phyloP scores from a whole-genome alignment of 2,888 invertebrate genomes.

The Abrostola tripartita region DNA sequence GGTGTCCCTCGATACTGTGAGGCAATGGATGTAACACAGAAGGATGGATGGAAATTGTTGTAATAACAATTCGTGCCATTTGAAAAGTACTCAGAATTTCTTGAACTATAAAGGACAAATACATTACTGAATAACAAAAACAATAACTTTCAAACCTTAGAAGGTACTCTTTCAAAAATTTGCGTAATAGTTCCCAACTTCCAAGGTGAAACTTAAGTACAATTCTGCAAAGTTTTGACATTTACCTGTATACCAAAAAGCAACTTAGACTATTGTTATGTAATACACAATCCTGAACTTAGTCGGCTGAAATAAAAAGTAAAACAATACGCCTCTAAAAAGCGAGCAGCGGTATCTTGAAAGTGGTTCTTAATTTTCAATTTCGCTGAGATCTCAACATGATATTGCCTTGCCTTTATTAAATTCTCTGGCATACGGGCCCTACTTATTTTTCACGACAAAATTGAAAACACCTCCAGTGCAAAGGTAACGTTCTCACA shows the following conservation, averaged over 20 bases:
- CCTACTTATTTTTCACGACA: slow-evolving; percentile 77
- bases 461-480: slow-evolving; percentile 80
- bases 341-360: slow-evolving; percentile 58
- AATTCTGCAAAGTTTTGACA: background rate
- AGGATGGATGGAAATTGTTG: too few species aligned
- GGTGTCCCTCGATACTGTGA: slow-evolving; percentile 10
- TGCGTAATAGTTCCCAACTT: background rate
- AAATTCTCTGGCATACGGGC: slow-evolving; percentile 71
- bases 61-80: too few species aligned
- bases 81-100: too few species aligned
- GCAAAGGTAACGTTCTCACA: slow-evolving; percentile 76
- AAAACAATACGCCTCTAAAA: slow-evolving; percentile 52
- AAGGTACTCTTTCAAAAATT: background rate
- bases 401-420: slow-evolving; percentile 78
- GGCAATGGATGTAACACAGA: slow-evolving; percentile 7
- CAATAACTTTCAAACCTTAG: background rate
- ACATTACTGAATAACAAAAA: background rate
- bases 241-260: background rate
- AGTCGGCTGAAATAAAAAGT: slow-evolving; percentile 48
- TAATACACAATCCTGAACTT: slow-evolving; percentile 2
- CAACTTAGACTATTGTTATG: background rate
- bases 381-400: slow-evolving; percentile 70
- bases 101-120: too few species aligned
- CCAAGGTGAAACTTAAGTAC: background rate
- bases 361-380: slow-evolving; percentile 78